Conservation (phyloP, 2,113 vertebrate genomes). For the Rhabdomys dilectus region DNA sequence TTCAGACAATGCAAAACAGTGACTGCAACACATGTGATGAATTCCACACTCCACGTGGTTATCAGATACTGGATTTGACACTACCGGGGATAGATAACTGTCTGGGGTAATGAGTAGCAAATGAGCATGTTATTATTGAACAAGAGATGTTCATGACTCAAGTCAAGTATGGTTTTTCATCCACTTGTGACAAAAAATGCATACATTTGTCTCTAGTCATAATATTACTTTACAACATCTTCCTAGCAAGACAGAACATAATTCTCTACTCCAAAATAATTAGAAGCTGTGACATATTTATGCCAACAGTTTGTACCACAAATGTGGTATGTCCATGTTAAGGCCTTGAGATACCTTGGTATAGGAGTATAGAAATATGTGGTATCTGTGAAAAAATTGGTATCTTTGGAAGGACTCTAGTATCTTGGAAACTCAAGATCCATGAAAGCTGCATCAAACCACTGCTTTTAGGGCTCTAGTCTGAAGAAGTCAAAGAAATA, state of each 20-base stretch:
- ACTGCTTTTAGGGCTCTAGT: background rate
- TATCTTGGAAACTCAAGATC: background rate
- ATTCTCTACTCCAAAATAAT: background rate
- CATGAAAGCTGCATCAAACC: background rate
- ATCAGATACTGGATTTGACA: background rate
- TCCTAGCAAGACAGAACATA: background rate
- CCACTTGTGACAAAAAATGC: background rate
- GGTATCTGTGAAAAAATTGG: background rate
- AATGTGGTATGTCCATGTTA: background rate
- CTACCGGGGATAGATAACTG: background rate
- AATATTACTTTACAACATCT: background rate
- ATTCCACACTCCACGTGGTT: background rate
- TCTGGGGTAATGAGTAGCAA: background rate
- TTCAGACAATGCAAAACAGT: background rate
- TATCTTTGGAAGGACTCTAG: background rate
- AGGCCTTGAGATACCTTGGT: background rate
- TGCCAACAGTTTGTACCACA: background rate
- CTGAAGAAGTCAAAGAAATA: background rate
- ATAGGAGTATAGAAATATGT: background rate
- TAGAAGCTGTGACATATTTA: background rate
- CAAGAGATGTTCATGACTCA: background rate
- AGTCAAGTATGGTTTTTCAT: background rate
- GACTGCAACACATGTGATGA: background rate
- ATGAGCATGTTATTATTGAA: background rate
- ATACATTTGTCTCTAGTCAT: background rate